Conservation (phyloP, 2,888 invertebrate species). For the Nomada ruficornis region DNA sequence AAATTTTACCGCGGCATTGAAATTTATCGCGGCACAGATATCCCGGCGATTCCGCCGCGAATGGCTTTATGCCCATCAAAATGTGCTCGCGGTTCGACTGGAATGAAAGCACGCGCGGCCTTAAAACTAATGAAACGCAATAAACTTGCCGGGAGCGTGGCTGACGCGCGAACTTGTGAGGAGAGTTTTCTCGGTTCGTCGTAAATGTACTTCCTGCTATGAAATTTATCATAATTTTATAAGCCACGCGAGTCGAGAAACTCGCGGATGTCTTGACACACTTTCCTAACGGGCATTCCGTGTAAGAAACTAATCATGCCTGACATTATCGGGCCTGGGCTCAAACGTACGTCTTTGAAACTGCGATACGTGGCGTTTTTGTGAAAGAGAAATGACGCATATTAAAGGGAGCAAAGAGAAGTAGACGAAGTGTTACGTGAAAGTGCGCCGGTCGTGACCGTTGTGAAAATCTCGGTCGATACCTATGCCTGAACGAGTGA, state of each 20-base stretch:
- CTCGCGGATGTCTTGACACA: constrained; percentile 49
- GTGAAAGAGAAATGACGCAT: constrained; percentile 64
- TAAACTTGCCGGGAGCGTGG: not conserved
- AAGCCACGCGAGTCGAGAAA: constrained; percentile 48
- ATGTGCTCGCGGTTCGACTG: constrained; percentile 16
- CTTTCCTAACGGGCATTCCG: constrained; percentile 57
- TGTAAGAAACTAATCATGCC: constrained; percentile 56
- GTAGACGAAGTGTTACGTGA: constrained; percentile 60
- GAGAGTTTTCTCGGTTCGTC: constrained; percentile 29
- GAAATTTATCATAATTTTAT: constrained; percentile 58
- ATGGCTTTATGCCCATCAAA: constrained; percentile 15
- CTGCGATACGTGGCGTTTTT: constrained; percentile 50
- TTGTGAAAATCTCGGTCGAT: constrained; percentile 67
- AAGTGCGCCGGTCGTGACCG: constrained; percentile 59
- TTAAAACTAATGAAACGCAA: constrained; percentile 37
- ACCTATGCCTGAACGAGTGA: constrained; percentile 62
- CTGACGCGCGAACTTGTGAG: constrained; percentile 7
- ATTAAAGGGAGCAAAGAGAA: constrained; percentile 47
- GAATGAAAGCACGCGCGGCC: constrained; percentile 21
- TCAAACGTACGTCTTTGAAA: constrained; percentile 25
- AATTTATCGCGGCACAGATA: constrained; percentile 26
- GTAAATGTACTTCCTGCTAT: constrained; percentile 12
- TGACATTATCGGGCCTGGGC: constrained; percentile 30
- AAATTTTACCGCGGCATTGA: constrained; percentile 24
- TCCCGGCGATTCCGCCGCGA: not conserved